Base-by-base conservation (phyloP, 2,113 vertebrate species). In the Melanerpes aurifrons region DNA sequence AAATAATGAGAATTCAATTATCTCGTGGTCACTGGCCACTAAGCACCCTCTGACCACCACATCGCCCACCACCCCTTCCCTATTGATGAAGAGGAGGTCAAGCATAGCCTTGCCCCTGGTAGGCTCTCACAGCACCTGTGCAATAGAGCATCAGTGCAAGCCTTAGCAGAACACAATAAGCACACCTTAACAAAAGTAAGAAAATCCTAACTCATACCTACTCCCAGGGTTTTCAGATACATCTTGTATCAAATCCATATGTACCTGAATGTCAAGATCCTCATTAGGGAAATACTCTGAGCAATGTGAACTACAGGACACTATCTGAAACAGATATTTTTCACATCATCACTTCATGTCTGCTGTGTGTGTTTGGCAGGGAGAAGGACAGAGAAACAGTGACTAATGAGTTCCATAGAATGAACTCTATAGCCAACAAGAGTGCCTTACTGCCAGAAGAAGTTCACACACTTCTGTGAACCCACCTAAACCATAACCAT, bases 381-480 rank as follows among this genome's bases (percentile, higher is more conserved):
- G 3, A 1, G 8, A 82, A 7, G 5, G 57, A 43, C 47, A 29
- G 63, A 59, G 56, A 76, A 95, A 5, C 19, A 61, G 4, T 62
- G 47, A 89, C 59, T 82, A 54, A 75, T 12, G 15, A 40, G 12
- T 67, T 86, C 78, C 64, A 78, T 53, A 89, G 89, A 92, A 1
- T 48, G 20, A 86, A 92, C 47, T 24, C 83, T 70, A 81, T 2
- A 66, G 53, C 19, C 58, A 96, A 53, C 20, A 70, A 29, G 40
- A 85, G n/a, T 37, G 62, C 12, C 75, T 88, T 84, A 45, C 3
- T 47, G 40, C 71, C 56, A 74, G 14, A 86, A 31, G 47, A 31
- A 88, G 31, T 73, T 96, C 81, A 88, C 62, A 81, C 79, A 90
- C 37, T 81, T 26, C 82, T 78, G 35, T 73, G 64, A 91, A 40